Base-by-base conservation (phyloP, 2,888 invertebrate genomes). In the Pterobdella sp. region DNA sequence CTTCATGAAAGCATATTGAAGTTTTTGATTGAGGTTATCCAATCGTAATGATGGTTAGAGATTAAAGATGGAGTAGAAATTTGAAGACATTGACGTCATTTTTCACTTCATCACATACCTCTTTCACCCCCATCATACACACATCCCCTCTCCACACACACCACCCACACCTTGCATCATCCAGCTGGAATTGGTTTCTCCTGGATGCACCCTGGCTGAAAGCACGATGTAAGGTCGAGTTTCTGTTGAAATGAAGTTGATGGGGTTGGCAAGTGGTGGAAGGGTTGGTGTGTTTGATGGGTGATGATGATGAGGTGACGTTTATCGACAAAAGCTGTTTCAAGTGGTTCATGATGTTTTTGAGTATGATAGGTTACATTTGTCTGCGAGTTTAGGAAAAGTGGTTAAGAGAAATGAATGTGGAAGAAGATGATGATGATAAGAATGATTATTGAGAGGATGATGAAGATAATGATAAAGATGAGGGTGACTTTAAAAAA, bases 171-270 rank as follows among this genome's bases (percentile, higher is more conserved):
- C 92, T 82, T 91, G 90, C 90, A 93, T 91, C 75, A 92, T 89
- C 91, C 91, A 93, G 0, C 91, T 91, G 7, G 92, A 88, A 83
- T 92, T 93, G 81, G 90, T 90, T 84, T 93, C 93, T 0, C 92
- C 91, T 0, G 93, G 92, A 85, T 93, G 93, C 10, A 93, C 92
- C 77, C 92, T 87, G 0, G 90, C 88, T 10, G 90, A 89, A 69
- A 93, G 85, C 80, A 92, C 89, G 76, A 92, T 82, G 75, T 82
- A 85, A 34, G 80, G 83, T 76, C 78, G 63, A 66, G 77, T 76
- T 36, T 76, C 76, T 71, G 80, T 72, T 31, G 73, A 56, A 36
- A n/a, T 7, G 35, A 1, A 29, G 7, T 42, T 22, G 22, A 22
- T 42, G 22, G 10, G 22, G 22, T 7, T 42, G 22, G 49, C 49